These are phyloP conservation scores for Sebastolobus alascanus DNA, from an alignment of 2,797 vertebrate genomes.

Conservation along the genomic window DNA sequence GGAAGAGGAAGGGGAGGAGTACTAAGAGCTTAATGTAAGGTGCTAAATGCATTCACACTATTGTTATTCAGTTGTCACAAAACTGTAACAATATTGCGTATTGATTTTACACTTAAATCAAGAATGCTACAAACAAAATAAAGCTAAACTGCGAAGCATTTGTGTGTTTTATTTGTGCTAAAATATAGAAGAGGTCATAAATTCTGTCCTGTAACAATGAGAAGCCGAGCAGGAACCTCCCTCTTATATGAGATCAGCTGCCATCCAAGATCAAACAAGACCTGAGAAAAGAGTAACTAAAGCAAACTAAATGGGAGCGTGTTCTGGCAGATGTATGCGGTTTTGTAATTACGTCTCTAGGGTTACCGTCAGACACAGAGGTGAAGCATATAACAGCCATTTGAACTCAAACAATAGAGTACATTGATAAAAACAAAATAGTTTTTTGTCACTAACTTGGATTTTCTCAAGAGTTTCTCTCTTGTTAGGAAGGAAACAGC, in stretches of 20 bases:
- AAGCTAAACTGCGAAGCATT: not conserved
- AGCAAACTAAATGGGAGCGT: constrained; percentile 17
- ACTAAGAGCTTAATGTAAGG: constrained; percentile 35
- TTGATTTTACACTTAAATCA: not conserved
- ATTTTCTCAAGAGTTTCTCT: not conserved
- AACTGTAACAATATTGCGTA: not conserved
- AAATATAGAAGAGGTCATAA: not conserved
- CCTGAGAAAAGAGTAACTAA: constrained; percentile 29
- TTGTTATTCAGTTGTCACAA: not conserved
- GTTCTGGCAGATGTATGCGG: not conserved
- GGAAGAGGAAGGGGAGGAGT: constrained; percentile 60
- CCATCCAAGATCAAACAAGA: constrained; percentile 10
- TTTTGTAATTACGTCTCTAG: constrained; percentile 23
- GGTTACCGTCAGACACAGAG: constrained; percentile 35
- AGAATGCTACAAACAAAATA: not conserved
- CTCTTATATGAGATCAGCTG: not conserved
- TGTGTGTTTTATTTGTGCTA: not conserved
- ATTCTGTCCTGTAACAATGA: not conserved
- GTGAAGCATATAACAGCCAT: not conserved
- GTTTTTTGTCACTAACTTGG: not conserved
- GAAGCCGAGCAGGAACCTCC: too few species aligned
- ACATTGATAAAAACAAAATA: not conserved
- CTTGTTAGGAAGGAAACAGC: not conserved
- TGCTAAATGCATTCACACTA: not conserved
- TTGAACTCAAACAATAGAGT: not conserved